phyloP scores from a whole-genome alignment of 2,888 invertebrate species.

The Nymphalis urticae region DNA sequence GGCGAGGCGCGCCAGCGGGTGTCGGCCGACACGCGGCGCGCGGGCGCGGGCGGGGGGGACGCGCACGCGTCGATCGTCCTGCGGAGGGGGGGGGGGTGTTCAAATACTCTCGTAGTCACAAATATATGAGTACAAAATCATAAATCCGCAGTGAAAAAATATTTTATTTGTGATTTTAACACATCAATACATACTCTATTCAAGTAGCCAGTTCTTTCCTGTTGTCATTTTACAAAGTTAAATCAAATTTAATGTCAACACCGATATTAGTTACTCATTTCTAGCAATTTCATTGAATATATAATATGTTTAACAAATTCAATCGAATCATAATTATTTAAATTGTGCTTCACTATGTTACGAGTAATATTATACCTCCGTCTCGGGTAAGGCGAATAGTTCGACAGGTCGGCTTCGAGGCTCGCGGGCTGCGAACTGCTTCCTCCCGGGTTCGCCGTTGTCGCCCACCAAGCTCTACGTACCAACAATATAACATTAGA shows the following conservation, averaged over 20 bases:
- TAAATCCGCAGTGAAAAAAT: too few species aligned
- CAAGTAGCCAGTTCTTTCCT: too few species aligned
- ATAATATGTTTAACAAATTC: too few species aligned
- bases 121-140: too few species aligned
- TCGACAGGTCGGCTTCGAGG: constrained; percentile 67
- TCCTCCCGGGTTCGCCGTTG: constrained; percentile 62
- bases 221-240: too few species aligned
- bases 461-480: constrained; percentile 68
- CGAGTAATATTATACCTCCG: constrained; percentile 55
- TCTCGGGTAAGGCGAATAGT: constrained; percentile 68
- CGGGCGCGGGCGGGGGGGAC: constrained; percentile 70
- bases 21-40: constrained; percentile 69
- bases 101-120: background rate
- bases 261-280: too few species aligned
- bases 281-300: too few species aligned
- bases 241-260: too few species aligned
- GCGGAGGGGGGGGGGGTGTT: background rate
- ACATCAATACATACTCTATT: too few species aligned
- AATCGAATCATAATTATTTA: background rate
- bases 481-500: background rate
- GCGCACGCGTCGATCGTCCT: constrained; percentile 70
- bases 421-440: constrained; percentile 78
- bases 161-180: too few species aligned
- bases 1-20: constrained; percentile 69
- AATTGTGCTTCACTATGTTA: background rate